Base-by-base conservation (phyloP, 2,888 invertebrate species). In the Drosophila gaucha region DNA sequence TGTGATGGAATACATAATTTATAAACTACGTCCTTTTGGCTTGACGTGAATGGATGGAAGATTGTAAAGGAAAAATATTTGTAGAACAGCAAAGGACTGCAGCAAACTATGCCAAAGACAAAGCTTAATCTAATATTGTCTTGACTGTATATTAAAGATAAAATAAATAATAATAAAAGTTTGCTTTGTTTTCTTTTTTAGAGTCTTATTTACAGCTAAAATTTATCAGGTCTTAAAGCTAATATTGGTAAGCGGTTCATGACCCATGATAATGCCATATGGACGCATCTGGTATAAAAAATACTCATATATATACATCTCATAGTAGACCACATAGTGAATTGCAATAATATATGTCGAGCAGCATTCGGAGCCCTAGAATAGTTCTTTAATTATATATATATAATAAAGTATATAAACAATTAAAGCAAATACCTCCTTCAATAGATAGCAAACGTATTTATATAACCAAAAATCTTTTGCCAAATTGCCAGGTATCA, bases 1-100 rank as follows among this genome's bases (percentile, higher is more conserved):
- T 90, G 96, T 97, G 9, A 90, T 98, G 60, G 98, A 99, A 88
- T 99, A 98, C 91, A 92, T 99, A 46, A 95, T 99, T 83, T 99
- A 99, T 91, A 98, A 97, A 89, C 92, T 99, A 59, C 93, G 96
- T 60, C 97, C 95, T 0, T 96, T 95, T 89, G 96, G 96, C 28
- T 28, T 86, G 16, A 28, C 46, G 10, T 74, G 70, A 18, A 39
- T 35, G 6, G 1, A 3, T 14, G 0, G 47, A 76, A 12, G 10
- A 5, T 5, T n/a, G 26, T 2, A 14, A 22, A n/a, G n/a, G n/a
- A n/a, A n/a, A n/a, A n/a, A n/a, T n/a, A n/a, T n/a, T n/a, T n/a
- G n/a, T n/a, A n/a, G n/a, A n/a, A n/a, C n/a, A n/a, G 8, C 12
- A 30, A 41, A 14, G 22, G 62, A 80, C 73, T 72, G 62, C 26